phyloP scores from a whole-genome alignment of 2,888 invertebrate species.

The Eupithecia exiguata region DNA sequence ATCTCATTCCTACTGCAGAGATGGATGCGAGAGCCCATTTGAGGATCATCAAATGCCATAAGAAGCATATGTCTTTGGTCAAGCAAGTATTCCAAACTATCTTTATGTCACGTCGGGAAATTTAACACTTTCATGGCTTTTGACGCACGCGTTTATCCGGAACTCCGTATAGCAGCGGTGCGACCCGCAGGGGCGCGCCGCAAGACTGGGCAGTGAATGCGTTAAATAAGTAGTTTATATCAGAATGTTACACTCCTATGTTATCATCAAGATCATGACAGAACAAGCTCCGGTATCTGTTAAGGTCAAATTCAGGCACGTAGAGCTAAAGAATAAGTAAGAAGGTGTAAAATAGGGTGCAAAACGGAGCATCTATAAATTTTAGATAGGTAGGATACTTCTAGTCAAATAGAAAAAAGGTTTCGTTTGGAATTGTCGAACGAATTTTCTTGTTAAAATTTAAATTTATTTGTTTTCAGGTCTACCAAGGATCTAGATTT shows the following conservation, averaged over 20 bases:
- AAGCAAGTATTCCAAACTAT: constrained; percentile 55
- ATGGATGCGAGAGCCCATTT: constrained; percentile 61
- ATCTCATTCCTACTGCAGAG: constrained; percentile 44
- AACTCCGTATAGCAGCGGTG: too few species aligned
- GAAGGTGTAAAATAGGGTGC: background rate
- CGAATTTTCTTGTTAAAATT: background rate
- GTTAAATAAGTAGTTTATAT: background rate
- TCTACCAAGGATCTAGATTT: constrained; percentile 53
- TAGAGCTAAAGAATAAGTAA: background rate
- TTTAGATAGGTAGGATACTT: background rate
- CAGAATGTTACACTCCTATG: background rate
- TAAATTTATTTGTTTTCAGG: constrained; percentile 52
- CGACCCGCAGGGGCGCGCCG: too few species aligned
- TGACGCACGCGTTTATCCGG: too few species aligned
- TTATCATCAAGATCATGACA: background rate
- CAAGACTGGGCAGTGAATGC: too few species aligned
- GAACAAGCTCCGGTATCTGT: background rate
- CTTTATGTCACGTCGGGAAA: constrained; percentile 1
- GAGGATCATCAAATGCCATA: constrained; percentile 63
- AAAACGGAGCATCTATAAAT: background rate
- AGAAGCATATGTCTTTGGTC: constrained; percentile 54
- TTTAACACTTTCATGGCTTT: too few species aligned
- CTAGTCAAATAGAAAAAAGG: background rate
- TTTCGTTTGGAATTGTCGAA: background rate
- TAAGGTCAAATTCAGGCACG: background rate